Base-by-base conservation (phyloP, 2,797 vertebrate genomes). In the Galagoides demidoff region DNA sequence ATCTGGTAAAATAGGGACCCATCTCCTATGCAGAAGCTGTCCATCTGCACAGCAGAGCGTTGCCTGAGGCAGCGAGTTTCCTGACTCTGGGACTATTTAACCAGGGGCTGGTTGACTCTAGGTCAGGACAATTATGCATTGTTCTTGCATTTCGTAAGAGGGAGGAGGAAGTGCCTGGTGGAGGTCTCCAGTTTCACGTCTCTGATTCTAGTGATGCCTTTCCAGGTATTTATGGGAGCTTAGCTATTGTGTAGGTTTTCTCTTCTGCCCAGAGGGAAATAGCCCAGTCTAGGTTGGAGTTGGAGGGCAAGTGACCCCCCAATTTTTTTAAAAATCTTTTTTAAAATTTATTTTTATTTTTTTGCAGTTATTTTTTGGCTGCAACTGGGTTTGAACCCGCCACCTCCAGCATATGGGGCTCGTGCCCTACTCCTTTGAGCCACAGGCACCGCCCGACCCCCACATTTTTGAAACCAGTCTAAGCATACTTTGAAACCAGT, bases 181-280 rank as follows among this genome's bases (percentile, higher is more conserved):
- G 52, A 3, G 45, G 29, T 49, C 34, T 77, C 39, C 45, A 83
- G 0, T 16, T 61, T 23, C 4, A 37, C 0, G 3, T 55, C 45
- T 66, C 9, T 68, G 74, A 84, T 43, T 84, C 43, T 71, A 16
- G 23, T 3, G 13, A 43, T 52, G 17, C 55, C n/a, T 88, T 81
- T 93, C 59, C 13, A 68, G 34, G 2, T 92, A 81, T 77, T 85
- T 89, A 66, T 83, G 55, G 74, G 57, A 49, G 19, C 39, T n/a
- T 39, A 29, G 37, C 20, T 27, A 31, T 25, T n/a, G 0, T 64
- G 5, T 34, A 63, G 25, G 55, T 93, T 96, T 92, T 68, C 84
- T 84, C 77, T 89, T 91, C 19, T 91, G 29, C 23, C n/a, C 55
- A 61, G 52, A 94, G 52, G 57, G 57, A 70, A 89, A 88, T 77